These are phyloP conservation scores for Heterodera filipjevi DNA, from an alignment of 2,888 invertebrate species.

Conservation along the genomic window DNA sequence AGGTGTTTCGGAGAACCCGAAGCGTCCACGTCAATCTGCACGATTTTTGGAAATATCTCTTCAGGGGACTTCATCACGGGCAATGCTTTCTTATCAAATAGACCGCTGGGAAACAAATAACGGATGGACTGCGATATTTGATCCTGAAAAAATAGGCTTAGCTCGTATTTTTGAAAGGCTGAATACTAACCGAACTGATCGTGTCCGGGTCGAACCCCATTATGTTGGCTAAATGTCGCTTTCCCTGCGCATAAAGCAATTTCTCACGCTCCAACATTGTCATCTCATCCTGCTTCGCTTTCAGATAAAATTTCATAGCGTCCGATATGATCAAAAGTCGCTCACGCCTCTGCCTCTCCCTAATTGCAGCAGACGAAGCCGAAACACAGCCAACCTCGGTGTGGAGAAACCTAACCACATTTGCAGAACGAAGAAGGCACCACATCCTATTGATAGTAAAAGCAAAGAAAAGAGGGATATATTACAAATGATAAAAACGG, in stretches of 20 bases:
- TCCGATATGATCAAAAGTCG: slow-evolving; percentile 36
- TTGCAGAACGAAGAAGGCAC: not conserved
- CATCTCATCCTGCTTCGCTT: slow-evolving; percentile 39
- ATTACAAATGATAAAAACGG: too few relatives aligned
- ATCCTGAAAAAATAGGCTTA: slow-evolving; percentile 72
- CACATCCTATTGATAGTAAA: not conserved
- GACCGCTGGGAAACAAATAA: slow-evolving; percentile 93
- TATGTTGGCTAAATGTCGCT: slow-evolving; percentile 94
- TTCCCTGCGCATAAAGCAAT: slow-evolving; percentile 85
- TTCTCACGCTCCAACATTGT: slow-evolving; percentile 45
- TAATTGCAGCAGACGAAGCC: not conserved
- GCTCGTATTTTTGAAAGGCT: slow-evolving; percentile 73
- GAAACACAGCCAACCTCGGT: not conserved
- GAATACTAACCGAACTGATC: slow-evolving; percentile 67
- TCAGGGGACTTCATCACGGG: slow-evolving; percentile 88
- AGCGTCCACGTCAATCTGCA: slow-evolving; percentile 67
- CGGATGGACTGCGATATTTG: slow-evolving; percentile 76
- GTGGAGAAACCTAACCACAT: not conserved
- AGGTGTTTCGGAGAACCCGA: slow-evolving; percentile 87
- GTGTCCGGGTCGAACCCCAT: slow-evolving; percentile 81
- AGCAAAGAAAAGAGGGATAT: not conserved
- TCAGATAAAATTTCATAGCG: slow-evolving; percentile 53
- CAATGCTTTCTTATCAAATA: slow-evolving; percentile 81
- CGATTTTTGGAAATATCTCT: slow-evolving; percentile 68
- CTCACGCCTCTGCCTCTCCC: slow-evolving; percentile 17